A percentile compares a stretch with the other conserved stretches of the same genome.
phyloP scores from a whole-genome alignment of 2,113 vertebrate species.

The Indri indri region DNA sequence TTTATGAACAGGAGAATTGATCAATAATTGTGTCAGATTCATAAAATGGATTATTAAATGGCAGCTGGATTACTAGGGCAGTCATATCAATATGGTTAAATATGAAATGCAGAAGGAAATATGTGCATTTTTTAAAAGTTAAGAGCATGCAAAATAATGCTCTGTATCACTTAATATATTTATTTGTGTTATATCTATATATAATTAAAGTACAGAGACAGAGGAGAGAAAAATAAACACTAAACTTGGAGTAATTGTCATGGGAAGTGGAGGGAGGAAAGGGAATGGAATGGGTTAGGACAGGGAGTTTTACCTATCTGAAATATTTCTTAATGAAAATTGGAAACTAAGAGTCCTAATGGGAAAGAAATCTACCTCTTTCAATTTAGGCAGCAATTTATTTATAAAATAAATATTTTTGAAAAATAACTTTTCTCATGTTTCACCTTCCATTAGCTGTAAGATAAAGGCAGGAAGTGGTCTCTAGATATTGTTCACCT shows the following conservation, averaged over 20 bases:
- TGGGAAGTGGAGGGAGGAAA: not conserved
- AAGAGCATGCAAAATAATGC: not conserved
- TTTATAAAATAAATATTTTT: not conserved
- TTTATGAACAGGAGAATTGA: not conserved
- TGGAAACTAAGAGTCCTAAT: not conserved
- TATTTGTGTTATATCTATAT: not conserved
- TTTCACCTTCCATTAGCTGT: not conserved
- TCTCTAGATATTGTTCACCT: too few species aligned
- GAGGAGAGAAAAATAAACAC: not conserved
- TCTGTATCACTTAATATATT: not conserved
- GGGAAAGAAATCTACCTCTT: not conserved
- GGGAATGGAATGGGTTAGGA: not conserved
- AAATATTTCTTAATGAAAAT: not conserved
- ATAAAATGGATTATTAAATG: not conserved
- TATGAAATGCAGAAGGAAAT: not conserved
- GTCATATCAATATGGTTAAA: not conserved
- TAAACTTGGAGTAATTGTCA: not conserved
- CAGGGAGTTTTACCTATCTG: not conserved
- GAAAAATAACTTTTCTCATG: not conserved
- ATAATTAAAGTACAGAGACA: not conserved
- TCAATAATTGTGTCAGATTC: not conserved
- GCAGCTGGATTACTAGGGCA: not conserved
- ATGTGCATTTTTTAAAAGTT: not conserved
- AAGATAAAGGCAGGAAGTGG: not conserved
- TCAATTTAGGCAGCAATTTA: not conserved